Evolutionary conservation across 2,797 vertebrate genomes (phyloP), one percentile per base, ranked within the genome.

Genomic region (Rhinella marina): DNA sequence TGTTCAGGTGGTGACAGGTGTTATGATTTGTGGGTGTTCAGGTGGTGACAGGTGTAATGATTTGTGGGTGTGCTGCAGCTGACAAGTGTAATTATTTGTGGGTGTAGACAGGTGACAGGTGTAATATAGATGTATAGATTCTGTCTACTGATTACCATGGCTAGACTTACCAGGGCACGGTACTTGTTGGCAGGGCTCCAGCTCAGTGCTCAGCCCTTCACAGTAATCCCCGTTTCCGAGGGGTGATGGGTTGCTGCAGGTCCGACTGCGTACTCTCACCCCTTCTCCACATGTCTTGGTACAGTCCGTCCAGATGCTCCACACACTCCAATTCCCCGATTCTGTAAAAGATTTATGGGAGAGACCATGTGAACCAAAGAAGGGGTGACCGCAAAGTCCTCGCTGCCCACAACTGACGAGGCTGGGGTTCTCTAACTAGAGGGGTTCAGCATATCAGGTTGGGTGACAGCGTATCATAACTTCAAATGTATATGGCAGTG

Each of bases 221-320:
- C 97, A 98, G 92, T 96, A 97, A 85, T 95, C 93, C 10, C 97
- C 97, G 1, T 93, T 93, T 21, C 94, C 95, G 80, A 94, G 93
- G 0, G 95, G 96, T 23, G 79, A 11, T 0, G 97, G 97, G 77
- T 90, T 95, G 92, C 96, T 92, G 85, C 97, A 98, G 79, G 92
- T 92, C 77, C 96, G 93, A 77, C 90, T 93, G 8, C 95, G 94
- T 88, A 94, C 96, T 72, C 85, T 90, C 76, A 98, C 91, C 23
- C 97, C 97, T 12, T 94, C 95, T 2, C 97, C 97, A 21, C 97
- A 98, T 1, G 95, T 97, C 92, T 95, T 95, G 83, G 94, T 96
- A 85, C 97, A 98, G 17, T 90, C 91, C 0, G 95, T 96, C 97
- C 97, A 98, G 62, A 90, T 90, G 19, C 91, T 95, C 97, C 97